phyloP scores from a whole-genome alignment of 2,888 invertebrate genomes.

The Gibbula magus region DNA sequence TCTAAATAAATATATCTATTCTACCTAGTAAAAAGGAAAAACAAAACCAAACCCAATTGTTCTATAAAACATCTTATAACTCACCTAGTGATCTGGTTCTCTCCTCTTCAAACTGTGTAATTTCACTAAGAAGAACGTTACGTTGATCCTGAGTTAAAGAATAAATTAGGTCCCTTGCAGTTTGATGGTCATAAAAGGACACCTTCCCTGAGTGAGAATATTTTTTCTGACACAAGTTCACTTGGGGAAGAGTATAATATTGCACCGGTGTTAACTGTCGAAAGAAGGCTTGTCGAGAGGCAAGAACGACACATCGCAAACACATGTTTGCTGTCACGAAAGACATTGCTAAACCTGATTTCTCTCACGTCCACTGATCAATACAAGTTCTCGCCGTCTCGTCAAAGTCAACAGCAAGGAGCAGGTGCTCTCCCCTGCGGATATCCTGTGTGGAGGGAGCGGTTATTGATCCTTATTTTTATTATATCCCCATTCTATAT shows the following conservation, averaged over 20 bases:
- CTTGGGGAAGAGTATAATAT: neutral
- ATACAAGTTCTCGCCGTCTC: too few relatives aligned
- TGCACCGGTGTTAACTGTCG: neutral
- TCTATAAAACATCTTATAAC: too few relatives aligned
- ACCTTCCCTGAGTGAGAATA: neutral
- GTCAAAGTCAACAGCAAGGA: too few relatives aligned
- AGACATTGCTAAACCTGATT: neutral
- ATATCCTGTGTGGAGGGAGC: neutral
- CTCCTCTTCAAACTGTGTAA: constrained; percentile 5
- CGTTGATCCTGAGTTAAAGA: constrained; percentile 7
- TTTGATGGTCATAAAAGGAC: neutral
- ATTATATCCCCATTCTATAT: neutral
- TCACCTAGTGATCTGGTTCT: neutral
- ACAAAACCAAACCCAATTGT: too few relatives aligned
- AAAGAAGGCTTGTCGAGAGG: neutral
- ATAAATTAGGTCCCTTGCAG: neutral
- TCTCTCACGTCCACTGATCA: neutral
- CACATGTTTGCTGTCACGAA: constrained; percentile 8
- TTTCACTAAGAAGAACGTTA: neutral
- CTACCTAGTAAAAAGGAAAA: too few relatives aligned
- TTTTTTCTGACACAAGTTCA: neutral
- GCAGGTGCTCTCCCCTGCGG: constrained; percentile 2
- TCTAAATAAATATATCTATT: too few relatives aligned
- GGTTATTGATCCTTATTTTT: neutral
- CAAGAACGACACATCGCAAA: neutral